phyloP scores from a whole-genome alignment of 2,888 invertebrate genomes.

The Desoria tigrina region DNA sequence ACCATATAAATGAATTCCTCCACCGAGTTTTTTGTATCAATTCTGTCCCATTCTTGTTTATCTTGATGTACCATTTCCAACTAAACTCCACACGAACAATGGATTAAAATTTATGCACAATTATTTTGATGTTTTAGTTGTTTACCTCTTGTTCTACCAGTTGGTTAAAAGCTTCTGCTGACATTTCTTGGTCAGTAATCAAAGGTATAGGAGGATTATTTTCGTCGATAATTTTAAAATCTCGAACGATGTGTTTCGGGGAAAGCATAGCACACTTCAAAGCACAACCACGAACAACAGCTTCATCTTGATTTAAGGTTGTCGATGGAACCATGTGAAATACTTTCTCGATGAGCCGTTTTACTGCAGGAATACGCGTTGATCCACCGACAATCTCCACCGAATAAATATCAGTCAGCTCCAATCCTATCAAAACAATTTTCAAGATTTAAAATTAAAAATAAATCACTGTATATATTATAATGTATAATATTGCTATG shows the following conservation, averaged over 20 bases:
- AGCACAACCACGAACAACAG: constrained; percentile 94
- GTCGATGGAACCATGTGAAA: constrained; percentile 74
- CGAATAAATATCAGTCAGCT: constrained; percentile 82
- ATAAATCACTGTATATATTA: neutral
- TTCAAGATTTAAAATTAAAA: too few species aligned
- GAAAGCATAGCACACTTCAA: constrained; percentile 93
- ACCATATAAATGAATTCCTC: constrained; percentile 98
- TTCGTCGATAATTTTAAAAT: constrained; percentile 90
- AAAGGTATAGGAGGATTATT: constrained; percentile 86
- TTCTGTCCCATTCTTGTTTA: constrained; percentile 87
- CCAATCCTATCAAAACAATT: constrained; percentile 68
- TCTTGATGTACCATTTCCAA: constrained; percentile 81
- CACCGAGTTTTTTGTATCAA: constrained; percentile 92
- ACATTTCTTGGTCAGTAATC: constrained; percentile 70
- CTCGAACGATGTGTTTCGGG: constrained; percentile 94
- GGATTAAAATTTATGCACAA: too few species aligned
- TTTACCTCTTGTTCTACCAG: constrained; percentile 77
- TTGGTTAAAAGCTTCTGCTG: constrained; percentile 70
- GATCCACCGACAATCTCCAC: constrained; percentile 97
- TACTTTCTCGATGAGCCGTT: constrained; percentile 82
- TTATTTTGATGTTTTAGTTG: neutral
- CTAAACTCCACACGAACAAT: constrained; percentile 58
- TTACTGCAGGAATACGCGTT: constrained; percentile 89
- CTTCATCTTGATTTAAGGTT: constrained; percentile 96
- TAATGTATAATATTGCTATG: neutral